Conservation (phyloP, 2,888 invertebrate species). For the Syritta pipiens region DNA sequence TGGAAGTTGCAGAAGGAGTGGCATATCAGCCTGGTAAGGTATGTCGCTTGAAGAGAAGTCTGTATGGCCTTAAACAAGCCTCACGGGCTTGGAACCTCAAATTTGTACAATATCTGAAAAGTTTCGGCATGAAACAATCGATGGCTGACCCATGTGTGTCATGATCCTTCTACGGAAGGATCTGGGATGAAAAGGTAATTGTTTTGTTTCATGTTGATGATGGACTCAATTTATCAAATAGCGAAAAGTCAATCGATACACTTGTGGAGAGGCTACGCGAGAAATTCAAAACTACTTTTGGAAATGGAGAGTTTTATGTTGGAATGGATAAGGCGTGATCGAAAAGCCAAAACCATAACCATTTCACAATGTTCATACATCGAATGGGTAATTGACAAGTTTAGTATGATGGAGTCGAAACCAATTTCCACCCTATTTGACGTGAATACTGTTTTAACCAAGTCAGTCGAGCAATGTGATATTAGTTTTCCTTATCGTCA, state of each 20-base stretch:
- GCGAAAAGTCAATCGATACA: neutral
- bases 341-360: neutral
- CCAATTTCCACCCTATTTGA: too few species aligned
- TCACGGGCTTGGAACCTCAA: neutral
- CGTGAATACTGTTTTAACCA: neutral
- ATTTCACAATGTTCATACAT: conserved; percentile 9
- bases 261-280: neutral
- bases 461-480: neutral
- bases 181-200: too few species aligned
- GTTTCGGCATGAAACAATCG: neutral
- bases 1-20: neutral
- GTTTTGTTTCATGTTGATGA: too few species aligned
- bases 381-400: conserved; percentile 3
- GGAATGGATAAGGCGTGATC: conserved; percentile 16
- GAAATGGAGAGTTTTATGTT: conserved; percentile 9
- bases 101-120: neutral
- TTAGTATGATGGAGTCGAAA: conserved; percentile 4
- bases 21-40: neutral
- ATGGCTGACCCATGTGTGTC: too few species aligned
- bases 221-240: too few species aligned
- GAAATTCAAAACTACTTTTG: conserved; percentile 1
- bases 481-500: neutral
- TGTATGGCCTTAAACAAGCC: neutral
- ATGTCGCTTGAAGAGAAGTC: neutral
- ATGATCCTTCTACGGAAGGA: too few species aligned